These are phyloP conservation scores for Chrysochloris asiatica DNA, from an alignment of 2,113 vertebrate genomes.

Conservation along the genomic window DNA sequence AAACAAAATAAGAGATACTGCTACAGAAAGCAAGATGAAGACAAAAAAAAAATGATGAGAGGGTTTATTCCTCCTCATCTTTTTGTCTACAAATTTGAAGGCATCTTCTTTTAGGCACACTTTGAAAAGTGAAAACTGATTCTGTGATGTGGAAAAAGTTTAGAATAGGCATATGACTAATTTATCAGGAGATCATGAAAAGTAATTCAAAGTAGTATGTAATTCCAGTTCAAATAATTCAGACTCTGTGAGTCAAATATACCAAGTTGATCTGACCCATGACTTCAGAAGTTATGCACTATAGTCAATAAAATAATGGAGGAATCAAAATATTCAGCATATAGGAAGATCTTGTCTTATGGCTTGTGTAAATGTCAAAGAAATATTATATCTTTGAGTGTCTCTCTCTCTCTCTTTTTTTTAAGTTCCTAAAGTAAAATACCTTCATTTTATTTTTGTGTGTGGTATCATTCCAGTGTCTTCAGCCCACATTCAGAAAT, in stretches of 20 bases:
- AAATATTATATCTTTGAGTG: neutral
- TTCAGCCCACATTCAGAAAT: conserved; percentile 38
- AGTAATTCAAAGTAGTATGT: neutral
- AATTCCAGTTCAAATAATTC: neutral
- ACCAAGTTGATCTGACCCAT: neutral
- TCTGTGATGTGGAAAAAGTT: neutral
- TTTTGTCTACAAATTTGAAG: neutral
- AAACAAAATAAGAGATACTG: no score
- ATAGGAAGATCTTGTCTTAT: neutral
- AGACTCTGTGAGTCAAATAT: neutral
- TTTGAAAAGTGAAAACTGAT: neutral
- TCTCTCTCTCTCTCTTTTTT: neutral
- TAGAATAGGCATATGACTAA: neutral
- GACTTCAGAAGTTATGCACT: neutral
- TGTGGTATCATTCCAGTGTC: conserved; percentile 53
- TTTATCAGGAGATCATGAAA: conserved; percentile 19
- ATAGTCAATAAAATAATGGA: neutral
- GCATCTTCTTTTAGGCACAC: neutral
- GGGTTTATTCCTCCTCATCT: no score
- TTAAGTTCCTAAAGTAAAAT: conserved; percentile 11
- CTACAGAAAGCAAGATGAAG: no score
- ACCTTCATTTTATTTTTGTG: conserved; percentile 34
- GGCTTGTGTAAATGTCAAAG: neutral
- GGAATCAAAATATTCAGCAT: neutral
- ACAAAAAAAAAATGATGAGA: no score